A percentile compares a stretch with the other conserved stretches of the same genome.
Evolutionary conservation across 2,113 vertebrate genomes (phyloP).

Genomic region (Gracilinanus agilis): DNA sequence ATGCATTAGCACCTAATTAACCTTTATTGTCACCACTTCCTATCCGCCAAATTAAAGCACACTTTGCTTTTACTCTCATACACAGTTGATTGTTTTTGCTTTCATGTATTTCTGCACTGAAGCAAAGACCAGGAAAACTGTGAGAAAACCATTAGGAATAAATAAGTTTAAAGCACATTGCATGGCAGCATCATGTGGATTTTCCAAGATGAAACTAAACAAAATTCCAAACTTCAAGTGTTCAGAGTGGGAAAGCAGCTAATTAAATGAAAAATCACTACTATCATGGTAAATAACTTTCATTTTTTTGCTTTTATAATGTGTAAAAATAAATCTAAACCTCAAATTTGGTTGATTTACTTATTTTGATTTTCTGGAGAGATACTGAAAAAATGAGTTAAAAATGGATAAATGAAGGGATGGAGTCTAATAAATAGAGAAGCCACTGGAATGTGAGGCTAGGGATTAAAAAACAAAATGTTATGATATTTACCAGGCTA

Average conservation of each 20-base stretch:
- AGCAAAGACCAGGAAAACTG: conserved; percentile 40
- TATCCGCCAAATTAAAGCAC: conserved; percentile 71
- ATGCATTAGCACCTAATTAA: conserved; percentile 83
- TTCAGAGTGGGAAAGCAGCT: neutral
- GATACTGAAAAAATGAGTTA: neutral
- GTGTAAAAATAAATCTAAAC: neutral
- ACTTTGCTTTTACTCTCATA: conserved; percentile 27
- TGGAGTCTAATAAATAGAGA: neutral
- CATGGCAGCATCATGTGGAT: neutral
- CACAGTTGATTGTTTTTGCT: conserved; percentile 54
- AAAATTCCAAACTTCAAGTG: neutral
- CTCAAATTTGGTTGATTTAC: neutral
- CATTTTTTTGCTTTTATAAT: neutral
- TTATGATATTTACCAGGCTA: neutral
- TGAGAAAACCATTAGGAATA: conserved; percentile 22
- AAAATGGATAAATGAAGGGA: conserved; percentile 1
- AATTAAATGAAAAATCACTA: neutral
- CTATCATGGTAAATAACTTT: neutral
- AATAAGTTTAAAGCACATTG: neutral
- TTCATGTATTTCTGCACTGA: conserved; percentile 29
- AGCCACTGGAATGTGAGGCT: neutral
- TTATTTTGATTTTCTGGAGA: neutral
- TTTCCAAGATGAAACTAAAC: neutral
- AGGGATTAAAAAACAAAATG: neutral
- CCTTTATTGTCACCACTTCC: conserved; percentile 73